These are phyloP conservation scores for Agapornis roseicollis DNA, from an alignment of 2,113 vertebrate species.

Conservation along the genomic window DNA sequence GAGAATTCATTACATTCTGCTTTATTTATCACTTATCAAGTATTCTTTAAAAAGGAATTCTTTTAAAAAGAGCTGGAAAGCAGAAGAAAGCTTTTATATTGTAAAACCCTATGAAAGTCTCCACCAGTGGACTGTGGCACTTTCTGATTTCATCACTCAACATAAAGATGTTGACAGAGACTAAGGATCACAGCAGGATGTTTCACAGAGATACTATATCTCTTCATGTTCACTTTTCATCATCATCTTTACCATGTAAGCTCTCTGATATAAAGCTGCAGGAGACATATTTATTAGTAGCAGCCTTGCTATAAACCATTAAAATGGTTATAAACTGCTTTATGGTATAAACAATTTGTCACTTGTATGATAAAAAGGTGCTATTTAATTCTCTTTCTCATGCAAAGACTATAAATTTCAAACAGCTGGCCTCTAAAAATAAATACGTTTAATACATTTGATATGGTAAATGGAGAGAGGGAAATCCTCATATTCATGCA, in stretches of 20 bases:
- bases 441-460: neutral
- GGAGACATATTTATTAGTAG: conserved; percentile 35
- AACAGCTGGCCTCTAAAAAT: neutral
- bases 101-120: neutral
- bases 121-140: neutral
- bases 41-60: neutral
- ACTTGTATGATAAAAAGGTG: neutral
- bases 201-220: neutral
- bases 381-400: neutral
- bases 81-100: neutral
- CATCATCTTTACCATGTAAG: neutral
- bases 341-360: neutral
- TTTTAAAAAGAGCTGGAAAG: neutral
- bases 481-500: neutral
- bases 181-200: neutral
- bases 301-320: neutral
- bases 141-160: neutral
- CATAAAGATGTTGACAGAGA: neutral
- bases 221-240: neutral
- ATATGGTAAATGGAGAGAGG: neutral
- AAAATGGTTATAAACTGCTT: neutral
- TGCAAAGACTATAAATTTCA: neutral
- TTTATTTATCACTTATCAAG: neutral
- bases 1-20: neutral
- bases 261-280: neutral